Percentiles rank a stretch among this genome's conserved stretches.
Evolutionary conservation across 2,888 invertebrate genomes (phyloP).

Genomic region (Scotopteryx bipunctaria): DNA sequence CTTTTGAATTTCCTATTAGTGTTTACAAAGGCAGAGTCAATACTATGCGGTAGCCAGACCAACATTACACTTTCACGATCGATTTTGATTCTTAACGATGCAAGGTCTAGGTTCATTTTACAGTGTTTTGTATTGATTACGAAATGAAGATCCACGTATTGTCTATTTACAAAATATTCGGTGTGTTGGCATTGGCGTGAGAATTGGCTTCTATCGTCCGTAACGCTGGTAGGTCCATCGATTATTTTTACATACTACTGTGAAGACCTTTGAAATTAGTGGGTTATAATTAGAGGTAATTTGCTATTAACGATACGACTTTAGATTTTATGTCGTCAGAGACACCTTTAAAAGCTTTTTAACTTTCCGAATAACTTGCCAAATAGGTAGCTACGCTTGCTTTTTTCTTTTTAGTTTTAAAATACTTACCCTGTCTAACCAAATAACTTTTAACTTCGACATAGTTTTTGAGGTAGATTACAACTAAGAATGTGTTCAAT

Average conservation of each 20-base stretch:
- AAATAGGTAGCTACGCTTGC: no score
- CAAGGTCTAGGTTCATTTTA: conserved; percentile 39
- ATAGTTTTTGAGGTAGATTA: no score
- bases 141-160: conserved; percentile 69
- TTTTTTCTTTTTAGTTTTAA: no score
- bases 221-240: conserved; percentile 76
- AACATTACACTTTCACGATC: conserved; percentile 39
- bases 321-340: no score
- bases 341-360: no score
- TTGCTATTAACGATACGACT: conserved; percentile 3
- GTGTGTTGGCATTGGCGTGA: conserved; percentile 80
- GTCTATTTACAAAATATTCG: conserved; percentile 76
- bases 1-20: conserved; percentile 81
- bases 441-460: no score
- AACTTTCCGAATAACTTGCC: no score
- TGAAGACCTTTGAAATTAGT: conserved; percentile 47
- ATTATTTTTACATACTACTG: conserved; percentile 73
- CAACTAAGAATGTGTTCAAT: no score
- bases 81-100: conserved; percentile 40
- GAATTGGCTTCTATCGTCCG: conserved; percentile 77
- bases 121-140: conserved; percentile 44
- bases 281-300: background rate
- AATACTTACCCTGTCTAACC: no score
- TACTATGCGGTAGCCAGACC: conserved; percentile 66
- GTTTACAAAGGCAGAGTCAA: conserved; percentile 80